phyloP scores from a whole-genome alignment of 2,888 invertebrate species.

The Nipponacmea schrenckii region DNA sequence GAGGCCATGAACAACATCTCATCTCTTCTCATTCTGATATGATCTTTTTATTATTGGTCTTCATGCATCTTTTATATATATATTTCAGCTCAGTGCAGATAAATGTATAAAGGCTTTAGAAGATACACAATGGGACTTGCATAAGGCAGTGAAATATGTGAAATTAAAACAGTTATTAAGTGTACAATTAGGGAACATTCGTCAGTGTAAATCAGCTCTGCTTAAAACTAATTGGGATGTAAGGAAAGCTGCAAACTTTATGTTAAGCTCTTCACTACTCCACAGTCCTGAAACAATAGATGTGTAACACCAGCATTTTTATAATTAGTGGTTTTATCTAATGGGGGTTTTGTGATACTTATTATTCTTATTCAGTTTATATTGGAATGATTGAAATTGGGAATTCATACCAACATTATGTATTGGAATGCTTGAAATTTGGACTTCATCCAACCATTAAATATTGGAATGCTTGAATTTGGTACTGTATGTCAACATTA shows the following conservation, averaged over 20 bases:
- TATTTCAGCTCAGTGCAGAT: slow-evolving; percentile 70
- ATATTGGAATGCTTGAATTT: no score
- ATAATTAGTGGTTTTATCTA: background rate
- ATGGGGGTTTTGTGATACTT: no score
- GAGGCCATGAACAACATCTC: no score
- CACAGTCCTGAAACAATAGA: slow-evolving; percentile 56
- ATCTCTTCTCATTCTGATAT: no score
- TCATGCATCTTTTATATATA: no score
- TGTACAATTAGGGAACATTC: slow-evolving; percentile 60
- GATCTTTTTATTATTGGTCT: no score
- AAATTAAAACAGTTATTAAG: slow-evolving; percentile 73
- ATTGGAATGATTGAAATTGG: no score
- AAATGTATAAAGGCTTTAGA: slow-evolving; percentile 85
- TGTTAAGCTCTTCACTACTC: slow-evolving; percentile 61
- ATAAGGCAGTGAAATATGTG: slow-evolving; percentile 85
- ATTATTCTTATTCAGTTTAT: no score
- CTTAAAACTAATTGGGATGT: slow-evolving; percentile 77
- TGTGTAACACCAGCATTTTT: slow-evolving; percentile 31
- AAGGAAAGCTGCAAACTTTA: slow-evolving; percentile 75
- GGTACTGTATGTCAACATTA: no score
- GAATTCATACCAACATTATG: no score
- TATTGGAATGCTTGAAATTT: no score
- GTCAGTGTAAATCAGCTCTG: slow-evolving; percentile 71
- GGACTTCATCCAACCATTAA: no score
- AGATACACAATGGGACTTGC: slow-evolving; percentile 87